Conservation (phyloP, 2,888 invertebrate species). For the Sphaeridia pumilis region DNA sequence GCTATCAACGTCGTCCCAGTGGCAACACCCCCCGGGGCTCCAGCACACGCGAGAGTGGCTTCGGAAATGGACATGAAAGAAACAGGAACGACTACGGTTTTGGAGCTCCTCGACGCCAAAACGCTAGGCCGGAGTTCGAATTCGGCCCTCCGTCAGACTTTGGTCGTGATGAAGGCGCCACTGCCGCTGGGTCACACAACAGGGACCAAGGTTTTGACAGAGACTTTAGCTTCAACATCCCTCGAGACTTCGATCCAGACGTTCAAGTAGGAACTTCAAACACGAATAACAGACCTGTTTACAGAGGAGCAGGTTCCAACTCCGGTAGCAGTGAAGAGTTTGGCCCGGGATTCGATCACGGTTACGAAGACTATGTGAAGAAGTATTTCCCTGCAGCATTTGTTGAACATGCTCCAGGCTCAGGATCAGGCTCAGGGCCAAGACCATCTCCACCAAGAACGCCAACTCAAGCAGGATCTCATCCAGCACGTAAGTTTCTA, state of each 20-base stretch:
- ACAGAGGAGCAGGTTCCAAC: conserved; percentile 7
- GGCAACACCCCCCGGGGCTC: conserved; percentile 3
- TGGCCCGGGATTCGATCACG: conserved; percentile 21
- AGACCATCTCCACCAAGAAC: conserved; percentile 13
- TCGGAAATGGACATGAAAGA: conserved; percentile 2
- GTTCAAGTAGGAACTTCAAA: conserved; percentile 24
- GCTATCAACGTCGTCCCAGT: neutral
- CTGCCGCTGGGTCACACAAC: conserved; percentile 14
- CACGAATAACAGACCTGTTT: conserved; percentile 20
- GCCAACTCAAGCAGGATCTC: no score
- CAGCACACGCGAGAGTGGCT: conserved; percentile 3
- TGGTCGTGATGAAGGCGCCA: conserved; percentile 15
- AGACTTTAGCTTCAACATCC: conserved; percentile 28
- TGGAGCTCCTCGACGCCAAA: conserved; percentile 11
- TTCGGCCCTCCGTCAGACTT: conserved; percentile 25
- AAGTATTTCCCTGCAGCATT: conserved; percentile 42
- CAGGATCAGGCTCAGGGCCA: conserved; percentile 5
- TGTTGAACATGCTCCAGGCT: neutral
- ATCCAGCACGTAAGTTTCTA: no score
- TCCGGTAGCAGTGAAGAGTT: conserved; percentile 11
- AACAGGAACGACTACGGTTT: conserved; percentile 9
- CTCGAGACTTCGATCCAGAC: conserved; percentile 32
- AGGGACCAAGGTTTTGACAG: conserved; percentile 10
- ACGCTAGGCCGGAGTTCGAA: conserved; percentile 16
- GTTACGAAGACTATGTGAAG: conserved; percentile 43